Base-by-base conservation (phyloP, 2,113 vertebrate species). In the Xenopus laevis region DNA sequence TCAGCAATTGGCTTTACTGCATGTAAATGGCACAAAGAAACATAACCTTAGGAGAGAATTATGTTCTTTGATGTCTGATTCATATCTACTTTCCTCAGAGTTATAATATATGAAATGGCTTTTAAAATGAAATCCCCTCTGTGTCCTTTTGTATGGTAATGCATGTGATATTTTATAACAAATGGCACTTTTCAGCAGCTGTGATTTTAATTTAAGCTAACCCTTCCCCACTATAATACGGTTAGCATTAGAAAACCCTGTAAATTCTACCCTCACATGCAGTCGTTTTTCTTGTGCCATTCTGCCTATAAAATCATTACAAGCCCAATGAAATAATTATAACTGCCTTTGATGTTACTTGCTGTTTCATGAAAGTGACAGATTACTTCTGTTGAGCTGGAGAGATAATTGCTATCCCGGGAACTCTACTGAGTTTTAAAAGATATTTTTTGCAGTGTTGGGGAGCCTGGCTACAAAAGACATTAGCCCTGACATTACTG, bases 81-180 rank as follows among this genome's bases (percentile, higher is more conserved):
- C 57, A 20, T 47, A 21, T 62, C 17, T 68, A 46, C 72, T 67
- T 74, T 46, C 17, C 21, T 27, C 40, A 17, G 21, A 21, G 16
- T n/a, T 53, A 44, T 68, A 75, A 75, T 75, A n/a, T 44, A 45
- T 69, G 58, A 69, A 61, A 76, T 76, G 63, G 73, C 73, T 63
- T 44, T 63, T 67, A 50, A 69, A 69, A 53, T 61, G 27, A 63
- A 67, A 40, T 50, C 58, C 53, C 73, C 44, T 23, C 45, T 53
- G 66, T 12, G 73, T 69, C 57, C 65, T 68, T 75, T 75, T 76
- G 47, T 63, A 69, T 55, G 66, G 55, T 55, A 69, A 76, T 63
- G 66, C 65, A 17, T 23, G 33, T 53, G 33, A 61, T 63, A 63
- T 55, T 76, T 76, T 66, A 53, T 52, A 44, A 63, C 57, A 44